Conservation (phyloP, 2,113 vertebrate species). For the Dasyprocta punctata region DNA sequence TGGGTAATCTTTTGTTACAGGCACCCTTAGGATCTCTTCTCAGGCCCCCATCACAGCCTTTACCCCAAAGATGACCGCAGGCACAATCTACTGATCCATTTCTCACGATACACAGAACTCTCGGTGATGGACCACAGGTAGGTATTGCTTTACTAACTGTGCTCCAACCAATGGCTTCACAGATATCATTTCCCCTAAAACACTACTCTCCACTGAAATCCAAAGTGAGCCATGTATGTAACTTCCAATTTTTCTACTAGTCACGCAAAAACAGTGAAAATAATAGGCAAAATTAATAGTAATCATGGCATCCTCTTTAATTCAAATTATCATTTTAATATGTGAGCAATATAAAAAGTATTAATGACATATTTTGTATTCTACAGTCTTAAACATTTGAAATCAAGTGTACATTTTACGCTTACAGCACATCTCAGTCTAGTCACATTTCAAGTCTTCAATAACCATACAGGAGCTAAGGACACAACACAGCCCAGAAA, state of each 20-base stretch:
- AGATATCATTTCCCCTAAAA: not conserved
- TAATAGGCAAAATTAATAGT: not conserved
- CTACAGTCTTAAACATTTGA: not conserved
- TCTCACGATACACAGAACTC: constrained; percentile 64
- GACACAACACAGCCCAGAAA: not conserved
- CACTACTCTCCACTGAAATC: not conserved
- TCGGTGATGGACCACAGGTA: not conserved
- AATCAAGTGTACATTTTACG: not conserved
- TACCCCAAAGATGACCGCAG: not conserved
- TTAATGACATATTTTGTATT: not conserved
- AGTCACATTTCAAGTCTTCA: not conserved
- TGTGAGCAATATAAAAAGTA: not conserved
- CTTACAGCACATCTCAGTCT: not conserved
- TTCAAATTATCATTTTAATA: not conserved
- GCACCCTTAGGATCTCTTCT: not conserved
- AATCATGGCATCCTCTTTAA: not conserved
- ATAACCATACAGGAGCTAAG: not conserved
- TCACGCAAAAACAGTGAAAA: not conserved
- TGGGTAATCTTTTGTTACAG: not conserved
- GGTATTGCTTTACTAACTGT: not conserved
- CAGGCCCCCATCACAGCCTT: not conserved
- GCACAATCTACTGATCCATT: constrained; percentile 39
- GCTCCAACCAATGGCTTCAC: not conserved
- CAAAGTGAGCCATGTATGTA: not conserved
- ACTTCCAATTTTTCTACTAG: not conserved